Evolutionary conservation across 2,797 vertebrate genomes (phyloP).

Genomic region (Loriculus beryllinus): DNA sequence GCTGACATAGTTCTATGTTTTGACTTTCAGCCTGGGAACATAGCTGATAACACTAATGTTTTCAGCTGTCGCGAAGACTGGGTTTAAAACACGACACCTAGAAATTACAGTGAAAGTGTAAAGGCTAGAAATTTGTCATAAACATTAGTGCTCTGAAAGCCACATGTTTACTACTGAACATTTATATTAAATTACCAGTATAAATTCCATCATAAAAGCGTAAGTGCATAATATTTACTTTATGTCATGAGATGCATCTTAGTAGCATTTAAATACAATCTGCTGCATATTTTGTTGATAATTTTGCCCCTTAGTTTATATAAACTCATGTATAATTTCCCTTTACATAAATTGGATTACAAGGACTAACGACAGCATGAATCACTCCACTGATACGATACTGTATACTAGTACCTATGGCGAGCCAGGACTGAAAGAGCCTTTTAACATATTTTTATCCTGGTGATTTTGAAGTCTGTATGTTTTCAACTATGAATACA

Average conservation of each 20-base stretch:
- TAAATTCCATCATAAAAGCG: background rate
- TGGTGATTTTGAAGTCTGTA: background rate
- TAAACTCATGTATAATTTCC: background rate
- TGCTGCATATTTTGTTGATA: background rate
- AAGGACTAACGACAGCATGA: background rate
- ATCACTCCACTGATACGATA: background rate
- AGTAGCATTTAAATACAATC: background rate
- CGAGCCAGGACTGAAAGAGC: background rate
- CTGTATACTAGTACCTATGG: background rate
- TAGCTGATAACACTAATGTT: too few relatives aligned
- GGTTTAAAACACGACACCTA: too few relatives aligned
- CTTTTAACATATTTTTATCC: slow-evolving; percentile 1
- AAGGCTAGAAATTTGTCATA: background rate
- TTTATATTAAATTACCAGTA: background rate
- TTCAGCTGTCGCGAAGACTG: too few relatives aligned
- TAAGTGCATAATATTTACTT: background rate
- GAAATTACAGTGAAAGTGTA: background rate
- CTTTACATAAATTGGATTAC: background rate
- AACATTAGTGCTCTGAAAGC: background rate
- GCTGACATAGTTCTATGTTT: too few relatives aligned
- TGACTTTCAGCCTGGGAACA: too few relatives aligned
- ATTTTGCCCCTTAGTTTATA: background rate
- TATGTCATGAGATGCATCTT: background rate
- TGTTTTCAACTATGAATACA: background rate
- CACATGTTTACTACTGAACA: background rate